Percentiles rank a stretch among this genome's conserved stretches.
Conservation (phyloP, 2,113 vertebrate genomes). For the Gallinago jamesoni region DNA sequence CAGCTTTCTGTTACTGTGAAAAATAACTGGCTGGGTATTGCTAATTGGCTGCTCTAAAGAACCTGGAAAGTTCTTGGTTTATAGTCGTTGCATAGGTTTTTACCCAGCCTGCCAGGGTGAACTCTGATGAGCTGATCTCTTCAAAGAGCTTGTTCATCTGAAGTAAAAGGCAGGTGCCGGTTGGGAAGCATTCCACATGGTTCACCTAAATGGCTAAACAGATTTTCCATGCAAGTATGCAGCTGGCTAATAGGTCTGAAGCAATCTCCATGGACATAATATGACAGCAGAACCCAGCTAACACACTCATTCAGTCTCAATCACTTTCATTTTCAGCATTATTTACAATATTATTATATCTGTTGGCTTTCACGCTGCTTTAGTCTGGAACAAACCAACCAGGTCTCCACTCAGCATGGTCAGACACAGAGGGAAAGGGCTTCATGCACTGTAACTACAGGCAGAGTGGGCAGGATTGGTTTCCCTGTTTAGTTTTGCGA, state of each 20-base stretch:
- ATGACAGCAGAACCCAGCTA: background rate
- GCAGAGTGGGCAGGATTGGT: background rate
- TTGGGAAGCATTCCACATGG: background rate
- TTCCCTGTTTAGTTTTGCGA: background rate
- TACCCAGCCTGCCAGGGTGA: background rate
- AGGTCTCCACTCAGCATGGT: background rate
- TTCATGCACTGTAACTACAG: background rate
- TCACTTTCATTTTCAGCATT: background rate
- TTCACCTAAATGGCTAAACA: background rate
- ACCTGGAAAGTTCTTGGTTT: background rate
- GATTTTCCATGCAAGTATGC: background rate
- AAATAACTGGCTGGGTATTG: background rate
- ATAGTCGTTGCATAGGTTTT: background rate
- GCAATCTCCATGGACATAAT: background rate
- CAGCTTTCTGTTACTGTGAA: background rate
- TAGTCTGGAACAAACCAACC: background rate
- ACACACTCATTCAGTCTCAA: background rate
- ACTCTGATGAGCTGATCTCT: background rate
- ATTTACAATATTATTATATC: background rate
- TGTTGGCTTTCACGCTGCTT: background rate
- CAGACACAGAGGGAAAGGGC: background rate
- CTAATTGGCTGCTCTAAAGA: background rate
- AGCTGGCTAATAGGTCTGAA: constrained; percentile 3
- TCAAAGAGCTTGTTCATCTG: background rate
- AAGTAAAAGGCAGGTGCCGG: background rate